Conservation (phyloP, 2,888 invertebrate genomes). For the Eilema caniola region DNA sequence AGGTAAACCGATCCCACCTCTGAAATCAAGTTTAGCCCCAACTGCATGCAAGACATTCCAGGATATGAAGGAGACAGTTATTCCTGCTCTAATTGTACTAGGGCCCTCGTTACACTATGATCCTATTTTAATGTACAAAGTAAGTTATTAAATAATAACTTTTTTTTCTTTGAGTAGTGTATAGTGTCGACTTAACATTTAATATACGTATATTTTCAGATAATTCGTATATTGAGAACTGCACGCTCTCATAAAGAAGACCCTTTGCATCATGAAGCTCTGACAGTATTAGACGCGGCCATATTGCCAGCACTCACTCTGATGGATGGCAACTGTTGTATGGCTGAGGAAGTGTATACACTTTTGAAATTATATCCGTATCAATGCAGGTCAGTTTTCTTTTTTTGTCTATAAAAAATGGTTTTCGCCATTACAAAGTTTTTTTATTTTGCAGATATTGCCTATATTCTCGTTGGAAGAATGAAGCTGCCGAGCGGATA, state of each 20-base stretch:
- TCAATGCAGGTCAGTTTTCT: slow-evolving; percentile 89
- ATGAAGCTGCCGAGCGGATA: slow-evolving; percentile 91
- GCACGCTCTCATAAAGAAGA: slow-evolving; percentile 77
- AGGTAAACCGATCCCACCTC: slow-evolving; percentile 84
- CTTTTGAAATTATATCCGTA: slow-evolving; percentile 95
- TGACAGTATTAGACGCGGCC: slow-evolving; percentile 95
- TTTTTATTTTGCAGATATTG: slow-evolving; percentile 88
- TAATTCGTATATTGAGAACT: slow-evolving; percentile 79
- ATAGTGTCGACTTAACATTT: not conserved
- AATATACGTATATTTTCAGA: slow-evolving; percentile 57
- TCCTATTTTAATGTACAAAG: slow-evolving; percentile 96
- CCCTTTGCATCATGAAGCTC: slow-evolving; percentile 92
- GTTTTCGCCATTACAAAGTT: not conserved
- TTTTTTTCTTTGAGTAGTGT: not conserved
- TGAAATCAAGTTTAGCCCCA: slow-evolving; percentile 88
- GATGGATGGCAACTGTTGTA: slow-evolving; percentile 97
- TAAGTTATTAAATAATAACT: slow-evolving; percentile 55
- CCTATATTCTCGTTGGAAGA: slow-evolving; percentile 98
- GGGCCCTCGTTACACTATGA: slow-evolving; percentile 96
- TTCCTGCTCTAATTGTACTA: slow-evolving; percentile 94
- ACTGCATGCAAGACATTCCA: slow-evolving; percentile 89
- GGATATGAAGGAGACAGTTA: slow-evolving; percentile 91
- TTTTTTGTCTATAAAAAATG: not conserved
- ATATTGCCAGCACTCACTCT: slow-evolving; percentile 96
- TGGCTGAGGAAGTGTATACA: slow-evolving; percentile 98